These are phyloP conservation scores for Ophraella communa DNA, from an alignment of 2,888 invertebrate genomes.

Conservation along the genomic window DNA sequence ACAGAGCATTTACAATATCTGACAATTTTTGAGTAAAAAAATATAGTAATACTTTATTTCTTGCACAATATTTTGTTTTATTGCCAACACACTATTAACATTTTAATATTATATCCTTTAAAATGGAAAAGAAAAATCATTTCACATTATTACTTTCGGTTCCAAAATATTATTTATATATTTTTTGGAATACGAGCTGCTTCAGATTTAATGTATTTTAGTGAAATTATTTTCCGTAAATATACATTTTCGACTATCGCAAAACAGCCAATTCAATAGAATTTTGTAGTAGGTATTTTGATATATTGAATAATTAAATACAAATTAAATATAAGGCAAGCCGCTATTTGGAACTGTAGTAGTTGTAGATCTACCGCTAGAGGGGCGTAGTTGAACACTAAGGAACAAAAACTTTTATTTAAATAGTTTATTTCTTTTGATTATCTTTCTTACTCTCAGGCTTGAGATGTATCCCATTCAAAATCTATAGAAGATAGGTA, in stretches of 20 bases:
- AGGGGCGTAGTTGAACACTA: no score
- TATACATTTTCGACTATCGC: background rate
- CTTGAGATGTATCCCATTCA: no score
- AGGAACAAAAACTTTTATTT: no score
- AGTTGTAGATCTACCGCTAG: no score
- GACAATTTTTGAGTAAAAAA: no score
- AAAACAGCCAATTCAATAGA: background rate
- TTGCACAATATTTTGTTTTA: background rate
- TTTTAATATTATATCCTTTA: background rate
- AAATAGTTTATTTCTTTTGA: no score
- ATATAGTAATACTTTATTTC: background rate
- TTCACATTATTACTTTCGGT: background rate
- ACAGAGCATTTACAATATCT: no score
- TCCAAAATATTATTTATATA: background rate
- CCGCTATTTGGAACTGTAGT: no score
- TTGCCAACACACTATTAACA: slow-evolving; percentile 8
- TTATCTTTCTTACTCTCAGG: no score
- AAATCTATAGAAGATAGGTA: no score
- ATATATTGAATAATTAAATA: background rate
- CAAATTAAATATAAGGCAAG: no score
- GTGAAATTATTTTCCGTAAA: slow-evolving; percentile 9
- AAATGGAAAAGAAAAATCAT: slow-evolving; percentile 3
- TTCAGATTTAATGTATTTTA: background rate
- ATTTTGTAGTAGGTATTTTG: background rate
- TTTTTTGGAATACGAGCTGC: background rate